Conservation (phyloP, 2,888 invertebrate species). For the Argynnis bischoffii region DNA sequence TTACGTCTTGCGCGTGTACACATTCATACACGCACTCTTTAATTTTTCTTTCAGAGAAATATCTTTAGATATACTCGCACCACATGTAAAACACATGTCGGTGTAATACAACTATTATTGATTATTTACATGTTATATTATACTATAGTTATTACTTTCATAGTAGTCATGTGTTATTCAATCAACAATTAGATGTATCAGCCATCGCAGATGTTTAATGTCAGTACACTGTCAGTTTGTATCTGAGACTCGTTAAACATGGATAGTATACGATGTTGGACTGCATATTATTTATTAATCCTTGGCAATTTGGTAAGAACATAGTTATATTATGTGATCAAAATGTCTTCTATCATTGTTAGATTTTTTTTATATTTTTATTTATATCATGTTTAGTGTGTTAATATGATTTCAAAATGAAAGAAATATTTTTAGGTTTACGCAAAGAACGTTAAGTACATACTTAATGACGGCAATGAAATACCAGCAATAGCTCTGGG, state of each 20-base stretch:
- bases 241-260: not conserved
- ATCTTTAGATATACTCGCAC: too few species aligned
- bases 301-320: too few species aligned
- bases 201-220: not conserved
- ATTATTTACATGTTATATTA: too few species aligned
- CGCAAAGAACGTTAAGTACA: constrained; percentile 43
- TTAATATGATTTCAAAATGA: not conserved
- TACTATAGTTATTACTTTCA: not conserved
- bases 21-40: too few species aligned
- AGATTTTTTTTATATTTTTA: too few species aligned
- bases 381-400: not conserved
- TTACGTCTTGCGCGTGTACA: too few species aligned
- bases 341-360: not conserved
- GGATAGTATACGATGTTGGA: not conserved
- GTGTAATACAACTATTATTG: too few species aligned
- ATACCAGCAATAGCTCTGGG: constrained; percentile 69
- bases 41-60: too few species aligned
- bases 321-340: too few species aligned
- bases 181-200: not conserved
- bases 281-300: not conserved
- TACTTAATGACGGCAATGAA: constrained; percentile 63
- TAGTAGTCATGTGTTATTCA: constrained; percentile 1
- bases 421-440: constrained; percentile 9
- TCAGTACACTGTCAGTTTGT: not conserved
- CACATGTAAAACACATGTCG: too few species aligned